Evolutionary conservation across 2,113 vertebrate species (phyloP).

Genomic region (Otus sunia): DNA sequence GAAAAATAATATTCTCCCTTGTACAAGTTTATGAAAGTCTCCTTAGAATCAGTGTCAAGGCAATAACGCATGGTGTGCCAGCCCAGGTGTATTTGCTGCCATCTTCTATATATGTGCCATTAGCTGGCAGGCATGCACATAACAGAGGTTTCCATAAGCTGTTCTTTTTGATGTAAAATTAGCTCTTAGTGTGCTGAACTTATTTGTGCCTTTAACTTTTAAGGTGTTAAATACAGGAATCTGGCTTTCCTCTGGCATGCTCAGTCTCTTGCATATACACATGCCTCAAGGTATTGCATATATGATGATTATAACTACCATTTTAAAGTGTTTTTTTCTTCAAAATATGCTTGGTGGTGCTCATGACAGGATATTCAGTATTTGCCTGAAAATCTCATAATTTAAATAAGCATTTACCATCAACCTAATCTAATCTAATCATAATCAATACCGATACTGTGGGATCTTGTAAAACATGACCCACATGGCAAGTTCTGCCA

Average conservation of each 20-base stretch:
- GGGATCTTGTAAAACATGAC: conserved; percentile 63
- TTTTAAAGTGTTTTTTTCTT: background rate
- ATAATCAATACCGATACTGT: conserved; percentile 53
- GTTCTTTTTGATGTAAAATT: conserved; percentile 18
- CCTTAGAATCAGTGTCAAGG: background rate
- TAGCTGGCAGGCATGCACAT: background rate
- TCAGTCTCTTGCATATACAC: background rate
- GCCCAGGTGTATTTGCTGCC: background rate
- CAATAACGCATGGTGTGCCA: background rate
- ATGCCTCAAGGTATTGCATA: background rate
- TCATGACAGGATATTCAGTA: background rate
- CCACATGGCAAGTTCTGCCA: conserved; percentile 51
- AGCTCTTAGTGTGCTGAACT: background rate
- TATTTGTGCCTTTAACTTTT: conserved; percentile 11
- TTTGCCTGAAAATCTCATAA: conserved; percentile 35
- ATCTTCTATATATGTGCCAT: background rate
- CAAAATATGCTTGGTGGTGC: background rate
- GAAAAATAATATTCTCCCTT: background rate
- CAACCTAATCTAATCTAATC: conserved; percentile 53
- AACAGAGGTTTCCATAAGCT: background rate
- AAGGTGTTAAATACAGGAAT: conserved; percentile 7
- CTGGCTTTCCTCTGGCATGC: background rate
- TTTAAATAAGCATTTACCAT: conserved; percentile 41
- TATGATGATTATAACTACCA: background rate
- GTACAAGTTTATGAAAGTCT: background rate